These are phyloP conservation scores for Cryptocephalus moraei DNA, from an alignment of 2,888 invertebrate species.

Conservation along the genomic window DNA sequence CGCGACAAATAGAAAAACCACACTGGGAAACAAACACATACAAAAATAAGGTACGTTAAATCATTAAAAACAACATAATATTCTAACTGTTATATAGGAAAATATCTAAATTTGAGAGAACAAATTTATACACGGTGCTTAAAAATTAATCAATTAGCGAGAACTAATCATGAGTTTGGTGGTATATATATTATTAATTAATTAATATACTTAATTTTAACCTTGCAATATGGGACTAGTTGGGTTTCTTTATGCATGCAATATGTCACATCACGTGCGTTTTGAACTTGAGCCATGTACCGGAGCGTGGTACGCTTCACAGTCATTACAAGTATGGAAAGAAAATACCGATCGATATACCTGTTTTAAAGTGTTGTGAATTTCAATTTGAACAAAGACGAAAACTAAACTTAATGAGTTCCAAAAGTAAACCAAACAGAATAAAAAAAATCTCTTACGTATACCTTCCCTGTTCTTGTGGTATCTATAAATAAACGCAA, in stretches of 20 bases:
- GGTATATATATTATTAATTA: slow-evolving; percentile 23
- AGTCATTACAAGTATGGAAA: slow-evolving; percentile 11
- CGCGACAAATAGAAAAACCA: slow-evolving; percentile 15
- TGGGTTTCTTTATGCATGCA: slow-evolving; percentile 22
- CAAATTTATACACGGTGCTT: slow-evolving; percentile 23
- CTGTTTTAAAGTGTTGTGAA: too few species aligned
- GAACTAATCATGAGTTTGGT: slow-evolving; percentile 28
- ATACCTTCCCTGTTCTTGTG: not conserved
- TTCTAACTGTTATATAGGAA: slow-evolving; percentile 30
- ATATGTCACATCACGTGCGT: slow-evolving; percentile 30
- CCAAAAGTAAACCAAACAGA: not conserved
- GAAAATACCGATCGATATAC: too few species aligned
- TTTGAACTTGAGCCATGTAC: slow-evolving; percentile 23
- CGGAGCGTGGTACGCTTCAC: slow-evolving; percentile 16
- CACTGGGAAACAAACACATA: slow-evolving; percentile 33
- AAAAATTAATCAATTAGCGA: slow-evolving; percentile 6
- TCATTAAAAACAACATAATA: slow-evolving; percentile 30
- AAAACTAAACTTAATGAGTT: too few species aligned
- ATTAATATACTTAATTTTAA: slow-evolving; percentile 20
- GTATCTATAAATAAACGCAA: slow-evolving; percentile 17
- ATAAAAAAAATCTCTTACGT: not conserved
- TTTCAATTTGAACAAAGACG: too few species aligned
- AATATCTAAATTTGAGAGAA: slow-evolving; percentile 32
- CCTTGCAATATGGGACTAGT: slow-evolving; percentile 34
- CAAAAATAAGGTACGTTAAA: slow-evolving; percentile 28